These are phyloP conservation scores for Coecobrya sp. DNA, from an alignment of 2,888 invertebrate genomes.

Conservation along the genomic window DNA sequence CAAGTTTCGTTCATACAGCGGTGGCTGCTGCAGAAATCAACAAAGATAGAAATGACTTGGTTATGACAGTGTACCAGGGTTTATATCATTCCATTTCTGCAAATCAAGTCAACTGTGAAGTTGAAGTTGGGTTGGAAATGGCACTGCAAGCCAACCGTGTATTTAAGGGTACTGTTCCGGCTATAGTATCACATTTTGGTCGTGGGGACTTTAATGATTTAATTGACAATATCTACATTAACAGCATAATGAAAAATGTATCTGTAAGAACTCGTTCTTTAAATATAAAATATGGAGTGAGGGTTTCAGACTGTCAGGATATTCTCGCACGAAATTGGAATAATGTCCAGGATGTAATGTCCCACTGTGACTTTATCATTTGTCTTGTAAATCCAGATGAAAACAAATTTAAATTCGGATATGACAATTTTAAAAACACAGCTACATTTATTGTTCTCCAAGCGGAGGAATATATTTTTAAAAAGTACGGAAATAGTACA, in stretches of 20 bases:
- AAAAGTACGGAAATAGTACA: background rate
- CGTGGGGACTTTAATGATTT: background rate
- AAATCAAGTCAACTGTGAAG: slow-evolving; percentile 37
- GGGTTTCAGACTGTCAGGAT: slow-evolving; percentile 7
- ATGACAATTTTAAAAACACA: slow-evolving; percentile 20
- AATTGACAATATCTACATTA: background rate
- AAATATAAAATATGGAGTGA: slow-evolving; percentile 5
- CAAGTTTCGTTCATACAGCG: slow-evolving; percentile 47
- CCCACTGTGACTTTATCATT: slow-evolving; percentile 40
- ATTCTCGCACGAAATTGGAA: background rate
- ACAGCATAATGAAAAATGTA: background rate
- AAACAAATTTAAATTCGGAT: slow-evolving; percentile 24
- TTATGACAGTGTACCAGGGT: slow-evolving; percentile 9
- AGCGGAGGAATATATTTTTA: slow-evolving; percentile 20
- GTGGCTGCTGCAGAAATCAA: slow-evolving; percentile 43
- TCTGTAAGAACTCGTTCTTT: background rate
- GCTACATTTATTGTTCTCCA: background rate
- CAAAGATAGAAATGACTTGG: slow-evolving; percentile 1
- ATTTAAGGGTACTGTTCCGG: slow-evolving; percentile 15
- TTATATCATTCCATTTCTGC: slow-evolving; percentile 2
- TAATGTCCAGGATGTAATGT: background rate
- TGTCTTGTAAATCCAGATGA: slow-evolving; percentile 18
- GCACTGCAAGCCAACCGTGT: slow-evolving; percentile 16
- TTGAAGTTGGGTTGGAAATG: slow-evolving; percentile 28
- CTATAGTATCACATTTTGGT: slow-evolving; percentile 32